Percentiles rank a stretch among this genome's conserved stretches.
These are phyloP conservation scores for Anastrepha obliqua DNA, from an alignment of 1,140 invertebrate species.

Conservation along the genomic window DNA sequence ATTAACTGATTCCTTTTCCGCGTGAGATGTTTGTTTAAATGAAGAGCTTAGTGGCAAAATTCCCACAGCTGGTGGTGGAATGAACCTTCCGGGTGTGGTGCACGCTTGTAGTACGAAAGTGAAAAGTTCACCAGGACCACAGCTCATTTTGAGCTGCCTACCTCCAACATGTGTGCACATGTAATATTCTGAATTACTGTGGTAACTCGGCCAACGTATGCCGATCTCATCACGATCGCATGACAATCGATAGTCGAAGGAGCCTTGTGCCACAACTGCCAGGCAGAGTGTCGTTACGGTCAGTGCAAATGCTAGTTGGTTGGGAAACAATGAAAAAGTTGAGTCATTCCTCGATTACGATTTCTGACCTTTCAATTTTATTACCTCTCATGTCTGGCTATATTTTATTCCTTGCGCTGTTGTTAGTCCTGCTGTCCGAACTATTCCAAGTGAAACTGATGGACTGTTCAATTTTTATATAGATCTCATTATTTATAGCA, in stretches of 20 bases:
- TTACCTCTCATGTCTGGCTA: slow-evolving; percentile 18
- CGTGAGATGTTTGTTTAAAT: background rate
- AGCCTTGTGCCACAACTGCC: slow-evolving; percentile 63
- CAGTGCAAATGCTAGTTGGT: slow-evolving; percentile 62
- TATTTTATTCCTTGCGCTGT: background rate
- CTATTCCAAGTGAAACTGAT: slow-evolving; percentile 61
- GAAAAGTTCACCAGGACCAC: slow-evolving; percentile 68
- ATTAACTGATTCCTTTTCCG: background rate
- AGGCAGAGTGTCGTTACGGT: slow-evolving; percentile 61
- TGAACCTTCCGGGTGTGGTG: slow-evolving; percentile 62
- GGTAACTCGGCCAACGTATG: slow-evolving; percentile 72
- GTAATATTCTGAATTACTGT: slow-evolving; percentile 70
- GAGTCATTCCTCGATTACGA: background rate
- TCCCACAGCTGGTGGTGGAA: slow-evolving; percentile 65
- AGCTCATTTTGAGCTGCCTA: slow-evolving; percentile 63
- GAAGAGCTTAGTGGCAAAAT: slow-evolving; percentile 61
- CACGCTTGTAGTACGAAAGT: slow-evolving; percentile 70
- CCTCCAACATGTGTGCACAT: slow-evolving; percentile 64
- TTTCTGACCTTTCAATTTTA: background rate
- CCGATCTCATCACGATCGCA: slow-evolving; percentile 65
- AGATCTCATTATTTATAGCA: slow-evolving; percentile 68
- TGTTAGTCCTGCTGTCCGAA: slow-evolving; percentile 60
- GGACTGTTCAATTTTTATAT: slow-evolving; percentile 62
- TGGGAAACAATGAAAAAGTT: background rate
- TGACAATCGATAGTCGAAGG: slow-evolving; percentile 65